Evolutionary conservation across 2,113 vertebrate species (phyloP), one percentile per base, ranked within the genome.

Genomic region (Telmatochromis brachygnathus): DNA sequence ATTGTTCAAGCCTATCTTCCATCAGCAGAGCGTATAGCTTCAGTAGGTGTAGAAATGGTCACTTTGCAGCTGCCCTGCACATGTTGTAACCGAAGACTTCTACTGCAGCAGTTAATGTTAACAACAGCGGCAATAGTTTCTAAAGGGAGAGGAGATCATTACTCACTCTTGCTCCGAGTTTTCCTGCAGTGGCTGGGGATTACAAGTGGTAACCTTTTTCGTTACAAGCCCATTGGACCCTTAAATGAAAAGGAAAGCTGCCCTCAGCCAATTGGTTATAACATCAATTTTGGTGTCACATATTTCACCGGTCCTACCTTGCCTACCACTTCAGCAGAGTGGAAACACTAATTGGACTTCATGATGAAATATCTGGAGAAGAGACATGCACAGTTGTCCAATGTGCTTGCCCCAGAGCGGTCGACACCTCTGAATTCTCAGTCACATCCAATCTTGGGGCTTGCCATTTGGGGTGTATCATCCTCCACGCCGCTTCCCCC

Each of bases 161-260:
- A 84, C 75, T 89, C 28, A 21, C 53, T 84, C 19, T 17, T 9
- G 11, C 39, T 37, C 17, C 2, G 28, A 81, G 65, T 89, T 89
- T 82, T 51, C 49, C 54, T 47, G 80, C 84, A 68, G 35, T 4
- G 51, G 54, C 70, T 21, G 23, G 79, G 55, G 87, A 83, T 87
- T 82, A 85, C 70, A 82, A 85, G 86, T 26, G 79, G 86, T 83
- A 87, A 90, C 87, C 89, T 90, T 88, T 91, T 79, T 77, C 51
- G 84, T 75, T 75, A 79, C 82, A 53, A 85, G 86, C 80, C 77
- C 89, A 68, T 12, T 47, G 87, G 91, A 88, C 82, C 86, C 79
- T 87, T 84, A 84, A 91, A 90, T 84, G 83, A 89, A 91, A 93
- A 86, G 26, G 79, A 88, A 87, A 88, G 82, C 88, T 35, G 19